Conservation (phyloP, 2,113 vertebrate genomes). For the Platanista minor region DNA sequence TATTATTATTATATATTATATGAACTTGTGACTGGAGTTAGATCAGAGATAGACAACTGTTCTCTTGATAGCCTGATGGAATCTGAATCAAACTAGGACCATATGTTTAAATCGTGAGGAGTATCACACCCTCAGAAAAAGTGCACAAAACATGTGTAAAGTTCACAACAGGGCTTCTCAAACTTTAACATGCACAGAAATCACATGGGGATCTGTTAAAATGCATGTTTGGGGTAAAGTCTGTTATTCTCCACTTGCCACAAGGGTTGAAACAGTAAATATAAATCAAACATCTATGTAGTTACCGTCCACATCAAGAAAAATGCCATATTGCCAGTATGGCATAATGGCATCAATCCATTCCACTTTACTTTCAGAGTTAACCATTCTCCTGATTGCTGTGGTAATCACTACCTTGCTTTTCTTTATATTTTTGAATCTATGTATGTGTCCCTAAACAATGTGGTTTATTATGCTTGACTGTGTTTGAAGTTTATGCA, state of each 20-base stretch:
- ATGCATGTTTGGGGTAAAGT: neutral
- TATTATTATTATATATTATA: neutral
- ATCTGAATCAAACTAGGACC: neutral
- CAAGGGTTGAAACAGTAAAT: neutral
- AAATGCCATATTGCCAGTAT: neutral
- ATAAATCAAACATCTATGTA: neutral
- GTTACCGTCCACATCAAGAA: neutral
- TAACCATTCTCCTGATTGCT: neutral
- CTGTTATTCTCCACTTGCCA: neutral
- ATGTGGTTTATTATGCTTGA: neutral
- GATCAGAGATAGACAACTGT: neutral
- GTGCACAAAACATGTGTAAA: neutral
- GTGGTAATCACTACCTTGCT: neutral
- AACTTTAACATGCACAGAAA: neutral
- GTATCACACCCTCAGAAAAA: neutral
- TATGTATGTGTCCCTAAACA: neutral
- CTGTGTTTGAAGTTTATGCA: neutral
- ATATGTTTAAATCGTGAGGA: neutral
- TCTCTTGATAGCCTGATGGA: neutral
- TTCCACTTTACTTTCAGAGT: neutral
- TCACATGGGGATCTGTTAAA: neutral
- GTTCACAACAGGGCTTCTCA: neutral
- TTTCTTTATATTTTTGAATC: neutral
- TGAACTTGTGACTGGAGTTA: neutral
- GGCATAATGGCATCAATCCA: neutral